Evolutionary conservation across 2,797 vertebrate species (phyloP).

Genomic region (Ctenochaetus hawaiiensis): DNA sequence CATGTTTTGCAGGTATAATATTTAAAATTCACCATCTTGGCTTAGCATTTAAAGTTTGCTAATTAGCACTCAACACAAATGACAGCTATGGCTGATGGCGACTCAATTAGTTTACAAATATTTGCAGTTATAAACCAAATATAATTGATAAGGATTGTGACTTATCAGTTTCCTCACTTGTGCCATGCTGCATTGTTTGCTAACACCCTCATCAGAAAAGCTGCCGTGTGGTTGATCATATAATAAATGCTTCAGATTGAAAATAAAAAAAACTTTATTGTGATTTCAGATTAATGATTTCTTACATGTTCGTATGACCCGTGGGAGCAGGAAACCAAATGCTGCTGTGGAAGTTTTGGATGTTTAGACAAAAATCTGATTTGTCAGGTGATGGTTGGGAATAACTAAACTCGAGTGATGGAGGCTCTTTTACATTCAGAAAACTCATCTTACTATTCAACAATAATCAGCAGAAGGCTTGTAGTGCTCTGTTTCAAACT

Average conservation of each 20-base stretch:
- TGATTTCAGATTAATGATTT: neutral
- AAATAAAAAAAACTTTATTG: neutral
- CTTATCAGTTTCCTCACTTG: neutral
- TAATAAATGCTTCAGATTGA: neutral
- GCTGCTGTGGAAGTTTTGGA: neutral
- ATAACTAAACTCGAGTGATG: neutral
- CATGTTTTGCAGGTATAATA: too few species aligned
- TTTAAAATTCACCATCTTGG: too few species aligned
- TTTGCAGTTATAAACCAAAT: too few species aligned
- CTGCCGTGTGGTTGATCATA: neutral
- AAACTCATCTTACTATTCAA: too few species aligned
- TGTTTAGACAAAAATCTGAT: constrained; percentile 2
- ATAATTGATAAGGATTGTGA: too few species aligned
- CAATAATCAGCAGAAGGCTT: too few species aligned
- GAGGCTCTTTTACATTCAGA: too few species aligned
- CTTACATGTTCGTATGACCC: neutral
- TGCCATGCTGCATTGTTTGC: neutral
- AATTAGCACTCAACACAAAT: too few species aligned
- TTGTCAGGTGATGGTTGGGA: neutral
- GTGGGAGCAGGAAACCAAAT: neutral
- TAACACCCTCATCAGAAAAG: neutral
- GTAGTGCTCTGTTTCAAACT: too few species aligned
- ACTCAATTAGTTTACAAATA: too few species aligned
- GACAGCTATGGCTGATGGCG: too few species aligned
- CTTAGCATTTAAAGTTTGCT: too few species aligned